These are phyloP conservation scores for Cyaniris semiargus DNA, from an alignment of 2,888 invertebrate species.

Conservation along the genomic window DNA sequence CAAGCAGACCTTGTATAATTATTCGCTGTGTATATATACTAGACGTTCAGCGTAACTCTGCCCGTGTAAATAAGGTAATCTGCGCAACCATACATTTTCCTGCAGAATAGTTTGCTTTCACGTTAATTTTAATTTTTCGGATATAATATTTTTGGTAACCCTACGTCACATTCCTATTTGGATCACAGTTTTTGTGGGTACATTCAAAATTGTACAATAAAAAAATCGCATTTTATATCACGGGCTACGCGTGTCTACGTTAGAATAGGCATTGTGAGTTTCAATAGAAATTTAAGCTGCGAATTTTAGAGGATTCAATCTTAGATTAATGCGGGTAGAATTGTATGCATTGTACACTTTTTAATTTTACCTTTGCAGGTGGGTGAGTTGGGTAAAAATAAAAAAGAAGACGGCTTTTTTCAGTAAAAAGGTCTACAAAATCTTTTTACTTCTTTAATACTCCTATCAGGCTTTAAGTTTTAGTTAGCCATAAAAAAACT, in stretches of 20 bases:
- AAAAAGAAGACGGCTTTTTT: not conserved
- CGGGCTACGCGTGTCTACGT: slow-evolving; percentile 62
- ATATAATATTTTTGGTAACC: not conserved
- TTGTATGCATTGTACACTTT: slow-evolving; percentile 33
- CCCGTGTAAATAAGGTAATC: too few species aligned
- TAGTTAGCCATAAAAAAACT: too few species aligned
- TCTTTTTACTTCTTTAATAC: too few species aligned
- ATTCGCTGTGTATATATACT: too few species aligned
- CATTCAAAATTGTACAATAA: slow-evolving; percentile 40
- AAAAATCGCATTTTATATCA: slow-evolving; percentile 50
- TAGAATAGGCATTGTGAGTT: slow-evolving; percentile 55
- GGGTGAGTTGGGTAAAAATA: not conserved
- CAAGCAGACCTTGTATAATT: too few species aligned
- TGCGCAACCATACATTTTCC: too few species aligned
- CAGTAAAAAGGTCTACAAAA: too few species aligned
- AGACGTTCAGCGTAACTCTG: too few species aligned
- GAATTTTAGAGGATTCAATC: slow-evolving; percentile 46
- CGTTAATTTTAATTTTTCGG: too few species aligned
- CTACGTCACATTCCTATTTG: slow-evolving; percentile 53
- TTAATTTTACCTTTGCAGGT: slow-evolving; percentile 34
- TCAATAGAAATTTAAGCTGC: slow-evolving; percentile 49
- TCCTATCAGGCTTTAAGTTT: too few species aligned
- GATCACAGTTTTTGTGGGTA: slow-evolving; percentile 67
- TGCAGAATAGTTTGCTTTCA: too few species aligned
- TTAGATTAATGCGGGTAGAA: slow-evolving; percentile 43